These are phyloP conservation scores for Distichodus sexfasciatus DNA, from an alignment of 2,797 vertebrate species.

Conservation along the genomic window DNA sequence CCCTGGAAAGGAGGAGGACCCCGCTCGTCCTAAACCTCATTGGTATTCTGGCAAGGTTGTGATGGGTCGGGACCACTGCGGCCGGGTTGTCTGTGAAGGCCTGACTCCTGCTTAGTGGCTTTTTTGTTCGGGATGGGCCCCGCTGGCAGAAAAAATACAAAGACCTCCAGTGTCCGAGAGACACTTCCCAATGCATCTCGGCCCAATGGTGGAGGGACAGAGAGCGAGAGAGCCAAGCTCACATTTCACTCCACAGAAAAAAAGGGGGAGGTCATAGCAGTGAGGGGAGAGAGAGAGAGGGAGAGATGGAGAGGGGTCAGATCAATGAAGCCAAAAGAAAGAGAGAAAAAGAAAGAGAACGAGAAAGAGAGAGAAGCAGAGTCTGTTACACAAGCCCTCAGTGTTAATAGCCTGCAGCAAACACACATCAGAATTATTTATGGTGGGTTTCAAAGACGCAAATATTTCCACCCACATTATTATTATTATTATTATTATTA, in stretches of 20 bases:
- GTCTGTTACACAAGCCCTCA: constrained; percentile 19
- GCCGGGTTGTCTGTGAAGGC: constrained; percentile 32
- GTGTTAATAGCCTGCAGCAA: constrained; percentile 21
- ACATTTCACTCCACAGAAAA: constrained; percentile 65
- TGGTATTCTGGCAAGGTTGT: constrained; percentile 53
- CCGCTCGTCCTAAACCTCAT: constrained; percentile 40
- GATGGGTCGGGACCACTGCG: constrained; percentile 32
- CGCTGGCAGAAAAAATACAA: constrained; percentile 69
- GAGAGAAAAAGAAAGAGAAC: not conserved
- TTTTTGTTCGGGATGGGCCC: constrained; percentile 70
- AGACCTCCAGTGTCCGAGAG: constrained; percentile 73
- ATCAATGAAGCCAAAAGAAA: not conserved
- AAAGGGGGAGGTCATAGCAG: not conserved
- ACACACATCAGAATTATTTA: constrained; percentile 4
- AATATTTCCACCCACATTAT: constrained; percentile 24
- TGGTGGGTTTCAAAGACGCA: constrained; percentile 4
- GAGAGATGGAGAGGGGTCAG: not conserved
- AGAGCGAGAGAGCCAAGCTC: constrained; percentile 48
- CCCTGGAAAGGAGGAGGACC: constrained; percentile 10
- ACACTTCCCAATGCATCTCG: constrained; percentile 71
- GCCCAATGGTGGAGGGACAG: constrained; percentile 55
- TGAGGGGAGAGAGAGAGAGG: not conserved
- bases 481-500: not conserved
- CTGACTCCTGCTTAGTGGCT: constrained; percentile 70
- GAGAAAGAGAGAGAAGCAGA: not conserved